These are phyloP conservation scores for Lithophane semibrunnea DNA, from an alignment of 2,888 invertebrate genomes.

Conservation along the genomic window DNA sequence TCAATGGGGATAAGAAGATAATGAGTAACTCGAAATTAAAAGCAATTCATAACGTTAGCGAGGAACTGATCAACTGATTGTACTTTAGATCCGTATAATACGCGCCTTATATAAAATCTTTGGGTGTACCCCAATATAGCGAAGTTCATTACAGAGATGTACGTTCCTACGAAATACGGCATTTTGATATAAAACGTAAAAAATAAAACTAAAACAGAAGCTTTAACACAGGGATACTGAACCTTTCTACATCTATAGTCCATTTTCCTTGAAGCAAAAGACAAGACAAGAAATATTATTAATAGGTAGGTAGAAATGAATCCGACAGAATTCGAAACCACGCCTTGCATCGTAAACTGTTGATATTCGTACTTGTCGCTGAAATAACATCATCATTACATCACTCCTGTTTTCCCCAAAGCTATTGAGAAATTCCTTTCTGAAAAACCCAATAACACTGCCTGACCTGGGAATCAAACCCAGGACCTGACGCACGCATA, in stretches of 20 bases:
- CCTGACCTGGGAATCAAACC: not conserved
- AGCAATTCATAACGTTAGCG: not conserved
- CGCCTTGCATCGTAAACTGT: too few relatives aligned
- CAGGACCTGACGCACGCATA: not conserved
- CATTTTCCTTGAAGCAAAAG: not conserved
- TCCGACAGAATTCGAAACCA: not conserved
- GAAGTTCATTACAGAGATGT: too few relatives aligned
- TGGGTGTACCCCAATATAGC: too few relatives aligned
- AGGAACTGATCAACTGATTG: not conserved
- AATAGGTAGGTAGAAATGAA: not conserved
- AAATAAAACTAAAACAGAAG: not conserved
- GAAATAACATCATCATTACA: not conserved
- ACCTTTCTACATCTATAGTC: too few relatives aligned
- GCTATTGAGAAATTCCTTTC: not conserved
- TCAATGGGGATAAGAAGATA: conserved; percentile 37
- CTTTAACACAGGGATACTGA: too few relatives aligned
- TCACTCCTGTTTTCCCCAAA: not conserved
- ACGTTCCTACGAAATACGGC: too few relatives aligned
- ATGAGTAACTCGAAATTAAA: conserved; percentile 32
- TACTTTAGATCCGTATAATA: not conserved
- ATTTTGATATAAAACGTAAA: too few relatives aligned
- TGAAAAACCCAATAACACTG: too few relatives aligned
- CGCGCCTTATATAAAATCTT: not conserved
- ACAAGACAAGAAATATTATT: not conserved
- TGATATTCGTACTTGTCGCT: not conserved